phyloP scores from a whole-genome alignment of 2,113 vertebrate genomes.

The Calyptomena viridis region DNA sequence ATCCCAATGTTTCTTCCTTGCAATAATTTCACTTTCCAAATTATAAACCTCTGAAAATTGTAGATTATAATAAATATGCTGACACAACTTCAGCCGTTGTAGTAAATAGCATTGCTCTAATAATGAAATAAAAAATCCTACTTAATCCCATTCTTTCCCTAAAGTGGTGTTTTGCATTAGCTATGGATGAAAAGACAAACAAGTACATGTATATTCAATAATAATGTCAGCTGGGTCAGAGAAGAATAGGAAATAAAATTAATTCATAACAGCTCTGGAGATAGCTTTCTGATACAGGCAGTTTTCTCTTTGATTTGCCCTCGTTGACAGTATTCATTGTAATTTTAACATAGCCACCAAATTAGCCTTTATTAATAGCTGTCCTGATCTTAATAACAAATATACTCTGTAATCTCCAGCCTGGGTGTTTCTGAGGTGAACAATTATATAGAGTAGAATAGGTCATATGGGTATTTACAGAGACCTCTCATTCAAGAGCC shows the following conservation, averaged over 20 bases:
- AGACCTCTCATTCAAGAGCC: background rate
- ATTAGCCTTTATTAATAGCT: constrained; percentile 39
- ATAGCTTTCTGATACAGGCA: constrained; percentile 28
- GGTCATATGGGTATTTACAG: background rate
- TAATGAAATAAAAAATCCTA: constrained; percentile 69
- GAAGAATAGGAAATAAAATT: constrained; percentile 62
- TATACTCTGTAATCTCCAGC: background rate
- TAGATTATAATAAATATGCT: constrained; percentile 60
- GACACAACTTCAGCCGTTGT: constrained; percentile 24
- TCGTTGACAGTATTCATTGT: constrained; percentile 14
- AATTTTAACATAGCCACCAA: constrained; percentile 5
- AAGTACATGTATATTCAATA: constrained; percentile 71
- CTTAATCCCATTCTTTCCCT: constrained; percentile 59
- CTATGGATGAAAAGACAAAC: constrained; percentile 71
- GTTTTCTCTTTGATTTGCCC: constrained; percentile 50
- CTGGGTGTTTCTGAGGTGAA: background rate
- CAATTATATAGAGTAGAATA: background rate
- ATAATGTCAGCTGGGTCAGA: constrained; percentile 66
- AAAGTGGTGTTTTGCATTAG: constrained; percentile 69
- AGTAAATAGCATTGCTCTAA: constrained; percentile 54
- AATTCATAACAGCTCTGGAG: constrained; percentile 57
- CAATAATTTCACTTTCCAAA: constrained; percentile 52
- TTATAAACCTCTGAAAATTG: constrained; percentile 56
- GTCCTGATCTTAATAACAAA: constrained; percentile 13
- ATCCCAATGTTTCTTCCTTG: background rate